A percentile compares a stretch with the other conserved stretches of the same genome.
Conservation (phyloP, 2,113 vertebrate species). For the Tragelaphus strepsiceros region DNA sequence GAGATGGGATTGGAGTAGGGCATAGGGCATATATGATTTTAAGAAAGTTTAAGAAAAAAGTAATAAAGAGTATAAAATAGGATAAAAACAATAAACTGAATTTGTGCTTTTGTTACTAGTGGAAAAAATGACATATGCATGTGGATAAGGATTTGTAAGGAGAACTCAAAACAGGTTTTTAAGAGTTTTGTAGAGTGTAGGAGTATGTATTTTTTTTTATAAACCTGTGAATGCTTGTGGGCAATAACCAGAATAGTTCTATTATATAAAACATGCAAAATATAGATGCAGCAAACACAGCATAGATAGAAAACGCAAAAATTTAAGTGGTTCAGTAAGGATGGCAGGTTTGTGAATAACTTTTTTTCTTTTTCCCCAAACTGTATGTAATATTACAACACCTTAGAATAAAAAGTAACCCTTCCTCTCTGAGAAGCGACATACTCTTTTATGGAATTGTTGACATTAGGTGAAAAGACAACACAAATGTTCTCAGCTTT, state of each 20-base stretch:
- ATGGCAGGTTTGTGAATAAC: not conserved
- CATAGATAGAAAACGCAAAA: not conserved
- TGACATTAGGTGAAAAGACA: not conserved
- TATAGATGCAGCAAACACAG: not conserved
- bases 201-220: not conserved
- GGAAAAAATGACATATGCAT: not conserved
- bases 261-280: conserved; percentile 15
- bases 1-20: not conserved
- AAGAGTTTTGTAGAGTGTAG: not conserved
- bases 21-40: not conserved
- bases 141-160: not conserved
- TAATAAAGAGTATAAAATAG: not conserved
- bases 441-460: not conserved
- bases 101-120: not conserved
- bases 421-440: not conserved
- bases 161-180: not conserved
- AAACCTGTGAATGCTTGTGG: not conserved
- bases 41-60: not conserved
- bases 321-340: not conserved
- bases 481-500: not conserved
- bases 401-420: not conserved
- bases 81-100: not conserved
- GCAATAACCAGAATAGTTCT: not conserved
- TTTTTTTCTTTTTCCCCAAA: not conserved
- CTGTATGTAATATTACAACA: not conserved